Percentiles rank a stretch among this genome's conserved stretches.
Conservation (phyloP, 2,797 vertebrate genomes). For the Emys orbicularis region DNA sequence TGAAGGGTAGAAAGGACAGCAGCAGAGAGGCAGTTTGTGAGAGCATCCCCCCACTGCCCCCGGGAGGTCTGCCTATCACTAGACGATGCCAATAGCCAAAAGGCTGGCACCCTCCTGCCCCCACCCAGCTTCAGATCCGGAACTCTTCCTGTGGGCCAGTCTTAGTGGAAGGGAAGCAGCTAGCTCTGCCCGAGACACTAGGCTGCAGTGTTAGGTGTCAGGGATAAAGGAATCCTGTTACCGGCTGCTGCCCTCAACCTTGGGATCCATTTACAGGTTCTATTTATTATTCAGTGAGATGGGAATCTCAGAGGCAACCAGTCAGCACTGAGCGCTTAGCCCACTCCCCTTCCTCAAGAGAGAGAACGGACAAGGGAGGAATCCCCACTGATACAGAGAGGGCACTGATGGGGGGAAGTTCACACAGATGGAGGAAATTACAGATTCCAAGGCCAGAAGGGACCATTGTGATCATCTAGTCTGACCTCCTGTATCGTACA, state of each 20-base stretch:
- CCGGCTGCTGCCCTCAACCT: background rate
- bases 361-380: background rate
- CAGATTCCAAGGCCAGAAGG: background rate
- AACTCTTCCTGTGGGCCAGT: background rate
- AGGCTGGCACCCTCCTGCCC: too few relatives aligned
- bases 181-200: background rate
- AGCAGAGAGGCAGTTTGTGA: background rate
- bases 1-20: background rate
- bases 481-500: too few relatives aligned
- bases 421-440: background rate
- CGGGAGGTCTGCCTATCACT: background rate
- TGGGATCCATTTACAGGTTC: slow-evolving; percentile 56
- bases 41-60: background rate
- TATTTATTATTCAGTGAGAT: slow-evolving; percentile 75
- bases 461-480: too few relatives aligned
- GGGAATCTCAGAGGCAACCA: slow-evolving; percentile 54
- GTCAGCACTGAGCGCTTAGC: background rate
- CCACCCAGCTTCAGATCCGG: background rate
- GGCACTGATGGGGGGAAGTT: background rate
- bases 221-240: slow-evolving; percentile 21
- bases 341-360: background rate
- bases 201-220: background rate
- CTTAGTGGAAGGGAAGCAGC: background rate
- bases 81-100: background rate
- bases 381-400: background rate